Base-by-base conservation (phyloP, 2,888 invertebrate genomes). In the Aspidiotus rigidus region DNA sequence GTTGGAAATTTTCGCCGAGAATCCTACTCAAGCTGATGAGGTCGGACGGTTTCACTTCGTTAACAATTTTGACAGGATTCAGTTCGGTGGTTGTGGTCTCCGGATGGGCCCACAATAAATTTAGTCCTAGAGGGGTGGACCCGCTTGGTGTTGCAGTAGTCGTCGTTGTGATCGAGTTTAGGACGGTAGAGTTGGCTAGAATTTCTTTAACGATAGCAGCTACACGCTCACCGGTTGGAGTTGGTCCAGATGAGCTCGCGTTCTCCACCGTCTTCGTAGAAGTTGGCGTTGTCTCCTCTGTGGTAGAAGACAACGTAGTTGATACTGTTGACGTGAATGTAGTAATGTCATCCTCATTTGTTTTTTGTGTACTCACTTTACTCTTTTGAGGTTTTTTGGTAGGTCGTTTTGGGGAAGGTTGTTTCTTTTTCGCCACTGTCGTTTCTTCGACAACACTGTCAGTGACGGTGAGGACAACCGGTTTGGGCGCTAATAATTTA, bases 51-150 rank as follows among this genome's bases (percentile, higher is more conserved):
- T 67, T 67, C 6, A 67, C 59, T 53, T 67, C 17, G 11, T 13
- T 11, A 10, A 59, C 59, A 8, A 8, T 13, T 28, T 59, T 59
- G 71, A 73, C 73, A 8, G 73, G 73, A 49, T n/a, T 9, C 3
- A 15, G 40, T 15, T 49, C 54, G 16, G 54, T 59, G 44, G 63
- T 28, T 8, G 6, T 16, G 10, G 42, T 41, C 42, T 16, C 17
- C 7, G 42, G 7, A 62, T 44, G 15, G 7, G 62, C 16, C 49
- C 49, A 41, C 13, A 15, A 11, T 13, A 53, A 63, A 17, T 44
- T 57, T 3, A 39, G n/a, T 8, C 10, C 41, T 9, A 62, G 40
- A 49, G 40, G 7, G 39, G 49, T 13, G 28, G 9, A 8, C 5
- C 11, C 11, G 1, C 57, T 57, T 10, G 66, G 17, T 7, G 57